Percentiles rank a stretch among this genome's conserved stretches.
phyloP scores from a whole-genome alignment of 2,888 invertebrate genomes.

The Clunio marinus region DNA sequence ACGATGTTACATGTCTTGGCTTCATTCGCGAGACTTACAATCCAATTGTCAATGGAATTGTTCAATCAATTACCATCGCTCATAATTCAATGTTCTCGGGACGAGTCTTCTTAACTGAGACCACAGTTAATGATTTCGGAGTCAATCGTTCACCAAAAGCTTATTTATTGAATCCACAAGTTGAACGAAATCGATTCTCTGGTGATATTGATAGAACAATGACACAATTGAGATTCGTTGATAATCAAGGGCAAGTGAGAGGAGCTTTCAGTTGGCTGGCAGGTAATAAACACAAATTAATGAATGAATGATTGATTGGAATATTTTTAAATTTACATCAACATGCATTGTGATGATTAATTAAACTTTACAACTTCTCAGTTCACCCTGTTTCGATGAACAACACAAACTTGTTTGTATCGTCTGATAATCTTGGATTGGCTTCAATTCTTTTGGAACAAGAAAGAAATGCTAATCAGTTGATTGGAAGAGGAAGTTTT shows the following conservation, averaged over 20 bases:
- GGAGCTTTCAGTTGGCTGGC: conserved; percentile 79
- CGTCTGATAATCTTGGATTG: conserved; percentile 89
- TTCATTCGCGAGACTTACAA: conserved; percentile 12
- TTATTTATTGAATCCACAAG: conserved; percentile 75
- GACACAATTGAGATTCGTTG: conserved; percentile 72
- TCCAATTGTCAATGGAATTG: conserved; percentile 26
- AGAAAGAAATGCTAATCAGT: conserved; percentile 63
- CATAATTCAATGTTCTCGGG: conserved; percentile 68
- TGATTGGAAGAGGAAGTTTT: conserved; percentile 78
- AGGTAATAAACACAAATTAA: too few relatives aligned
- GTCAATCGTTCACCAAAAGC: conserved; percentile 87
- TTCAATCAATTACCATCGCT: conserved; percentile 61
- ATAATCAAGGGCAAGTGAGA: conserved; percentile 55
- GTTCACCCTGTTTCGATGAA: conserved; percentile 95
- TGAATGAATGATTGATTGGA: neutral
- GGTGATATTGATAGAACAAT: conserved; percentile 79
- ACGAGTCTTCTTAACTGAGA: conserved; percentile 63
- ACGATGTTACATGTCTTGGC: conserved; percentile 29
- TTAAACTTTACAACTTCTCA: conserved; percentile 48
- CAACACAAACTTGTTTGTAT: conserved; percentile 81
- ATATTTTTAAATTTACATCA: too few relatives aligned
- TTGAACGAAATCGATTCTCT: conserved; percentile 71
- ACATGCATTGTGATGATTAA: too few relatives aligned
- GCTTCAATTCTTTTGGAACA: conserved; percentile 80
- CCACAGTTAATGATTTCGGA: conserved; percentile 70